Evolutionary conservation across 2,113 vertebrate species (phyloP).

Genomic region (Ailuropoda melanoleuca): DNA sequence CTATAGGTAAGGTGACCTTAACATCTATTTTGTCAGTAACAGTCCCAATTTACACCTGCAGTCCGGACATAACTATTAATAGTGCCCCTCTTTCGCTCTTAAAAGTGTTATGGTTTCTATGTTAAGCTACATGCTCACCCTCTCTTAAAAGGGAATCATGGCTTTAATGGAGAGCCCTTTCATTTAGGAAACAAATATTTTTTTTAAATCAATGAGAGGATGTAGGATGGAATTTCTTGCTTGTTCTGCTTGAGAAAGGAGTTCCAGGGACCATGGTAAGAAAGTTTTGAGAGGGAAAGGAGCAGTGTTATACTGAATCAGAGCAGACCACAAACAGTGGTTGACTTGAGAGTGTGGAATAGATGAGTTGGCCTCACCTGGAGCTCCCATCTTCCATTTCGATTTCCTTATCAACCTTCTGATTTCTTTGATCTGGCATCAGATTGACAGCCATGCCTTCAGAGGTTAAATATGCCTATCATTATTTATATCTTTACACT

Average conservation of each 20-base stretch:
- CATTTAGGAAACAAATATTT: constrained; percentile 1
- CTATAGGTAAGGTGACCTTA: background rate
- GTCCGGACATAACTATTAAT: background rate
- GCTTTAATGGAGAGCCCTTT: background rate
- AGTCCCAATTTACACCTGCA: background rate
- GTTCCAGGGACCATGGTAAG: background rate
- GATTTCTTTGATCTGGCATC: background rate
- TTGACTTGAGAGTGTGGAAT: background rate
- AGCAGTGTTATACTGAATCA: background rate
- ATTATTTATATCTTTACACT: background rate
- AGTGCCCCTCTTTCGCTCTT: background rate
- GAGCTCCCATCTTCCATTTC: background rate
- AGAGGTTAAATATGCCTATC: background rate
- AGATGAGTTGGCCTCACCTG: background rate
- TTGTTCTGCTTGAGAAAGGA: background rate
- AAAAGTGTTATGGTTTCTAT: background rate
- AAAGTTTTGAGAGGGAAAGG: background rate
- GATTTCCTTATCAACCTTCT: background rate
- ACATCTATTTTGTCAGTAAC: background rate
- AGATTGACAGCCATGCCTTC: background rate
- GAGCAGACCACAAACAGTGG: background rate
- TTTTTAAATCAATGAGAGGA: background rate
- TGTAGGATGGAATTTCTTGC: background rate
- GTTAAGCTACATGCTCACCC: background rate
- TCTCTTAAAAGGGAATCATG: background rate